Base-by-base conservation (phyloP, 2,113 vertebrate genomes). In the Emydura subglobosa region DNA sequence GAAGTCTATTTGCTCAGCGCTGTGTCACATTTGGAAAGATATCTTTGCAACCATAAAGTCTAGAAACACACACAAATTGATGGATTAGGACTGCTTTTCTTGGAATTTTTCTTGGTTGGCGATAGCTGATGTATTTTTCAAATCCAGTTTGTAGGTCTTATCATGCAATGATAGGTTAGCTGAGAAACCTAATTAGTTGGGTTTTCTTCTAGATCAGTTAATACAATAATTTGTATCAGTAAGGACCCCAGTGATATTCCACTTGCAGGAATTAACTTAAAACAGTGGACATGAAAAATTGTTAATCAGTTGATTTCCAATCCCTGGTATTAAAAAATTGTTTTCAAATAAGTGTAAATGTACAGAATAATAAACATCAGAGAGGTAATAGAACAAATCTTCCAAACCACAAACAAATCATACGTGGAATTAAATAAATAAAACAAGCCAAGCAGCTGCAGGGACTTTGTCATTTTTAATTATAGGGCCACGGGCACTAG, bases 331-430 rank as follows among this genome's bases (percentile, higher is more conserved):
- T n/a, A 59, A 57, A 61, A 65, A 47, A 2, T 12, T 10, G 53
- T 84, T 74, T 51, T 51, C 7, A 68, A 5, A 2, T 44, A 9
- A 84, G 54, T 13, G 21, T 65, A 54, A 61, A 4, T 72, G 21
- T 39, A 39, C 65, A 72, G 34, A 31, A 79, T 22, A 51, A 44
- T 1, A 57, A 19, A 68, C 61, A 34, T 16, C 12, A 31, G 9
- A 78, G 12, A 1, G 24, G 34, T 2, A n/a, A 27, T 1, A 7
- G 2, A 78, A 84, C 1, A 31, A 13, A 4, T 2, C 1, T 2
- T 7, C 5, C 10, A 78, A 90, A 44, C 9, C 25, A 29, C 39
- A 10, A 72, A 7, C 5, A 7, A 50, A 4, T 13, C 42, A 55
- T 3, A 42, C 27, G 0, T 7, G 27, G 14, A 50, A 24, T 8